Percentiles rank a stretch among this genome's conserved stretches.
phyloP scores from a whole-genome alignment of 2,888 invertebrate species.

The Trissoscelio sp. region DNA sequence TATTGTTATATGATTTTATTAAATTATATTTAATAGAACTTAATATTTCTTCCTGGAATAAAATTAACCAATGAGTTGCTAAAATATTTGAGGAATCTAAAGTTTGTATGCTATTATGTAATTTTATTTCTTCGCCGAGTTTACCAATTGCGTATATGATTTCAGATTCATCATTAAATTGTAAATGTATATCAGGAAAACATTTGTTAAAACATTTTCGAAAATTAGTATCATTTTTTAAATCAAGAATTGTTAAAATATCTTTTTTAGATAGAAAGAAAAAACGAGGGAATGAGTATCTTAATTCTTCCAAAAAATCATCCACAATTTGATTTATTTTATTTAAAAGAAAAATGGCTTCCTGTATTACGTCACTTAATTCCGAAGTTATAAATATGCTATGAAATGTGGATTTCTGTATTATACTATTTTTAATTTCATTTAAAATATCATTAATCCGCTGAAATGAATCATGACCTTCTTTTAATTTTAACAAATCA shows the following conservation, averaged over 20 bases:
- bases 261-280: slow-evolving; percentile 91
- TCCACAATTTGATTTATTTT: slow-evolving; percentile 87
- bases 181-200: slow-evolving; percentile 88
- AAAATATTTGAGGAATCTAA: slow-evolving; percentile 85
- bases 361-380: slow-evolving; percentile 78
- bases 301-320: slow-evolving; percentile 87
- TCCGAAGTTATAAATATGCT: slow-evolving; percentile 75
- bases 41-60: slow-evolving; percentile 86
- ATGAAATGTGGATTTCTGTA: slow-evolving; percentile 73
- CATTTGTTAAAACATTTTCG: slow-evolving; percentile 88
- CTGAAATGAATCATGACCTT: slow-evolving; percentile 85
- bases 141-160: slow-evolving; percentile 87
- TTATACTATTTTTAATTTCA: slow-evolving; percentile 79
- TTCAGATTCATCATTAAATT: slow-evolving; percentile 84
- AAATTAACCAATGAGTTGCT: slow-evolving; percentile 85
- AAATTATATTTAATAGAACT: slow-evolving; percentile 57
- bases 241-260: slow-evolving; percentile 89
- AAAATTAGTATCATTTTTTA: slow-evolving; percentile 87
- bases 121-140: slow-evolving; percentile 85
- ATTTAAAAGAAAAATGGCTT: slow-evolving; percentile 85
- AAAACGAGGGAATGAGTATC: slow-evolving; percentile 88
- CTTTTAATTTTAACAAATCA: slow-evolving; percentile 88
- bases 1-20: slow-evolving; percentile 10
- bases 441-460: slow-evolving; percentile 84
- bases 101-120: slow-evolving; percentile 75